Evolutionary conservation across 2,797 vertebrate genomes (phyloP).

Genomic region (Sebastes glaucus): DNA sequence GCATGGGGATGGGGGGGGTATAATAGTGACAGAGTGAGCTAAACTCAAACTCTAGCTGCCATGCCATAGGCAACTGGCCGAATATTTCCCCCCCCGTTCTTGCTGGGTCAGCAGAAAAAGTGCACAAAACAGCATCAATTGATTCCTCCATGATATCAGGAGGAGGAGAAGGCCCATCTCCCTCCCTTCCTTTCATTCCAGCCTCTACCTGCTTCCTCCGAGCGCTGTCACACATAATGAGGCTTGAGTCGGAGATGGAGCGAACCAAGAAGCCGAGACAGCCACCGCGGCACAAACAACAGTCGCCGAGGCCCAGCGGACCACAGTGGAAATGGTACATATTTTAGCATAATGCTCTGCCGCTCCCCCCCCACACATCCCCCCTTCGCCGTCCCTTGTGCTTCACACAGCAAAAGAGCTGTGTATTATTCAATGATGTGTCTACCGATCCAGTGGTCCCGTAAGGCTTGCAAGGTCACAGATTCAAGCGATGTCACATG

Average conservation of each 20-base stretch:
- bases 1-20: conserved; percentile 4
- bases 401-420: conserved; percentile 58
- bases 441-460: conserved; percentile 64
- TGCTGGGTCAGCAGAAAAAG: conserved; percentile 79
- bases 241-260: conserved; percentile 61
- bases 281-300: conserved; percentile 59
- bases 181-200: conserved; percentile 50
- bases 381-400: conserved; percentile 33
- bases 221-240: conserved; percentile 81
- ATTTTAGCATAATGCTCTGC: conserved; percentile 81
- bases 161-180: conserved; percentile 60
- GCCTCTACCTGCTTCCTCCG: conserved; percentile 61
- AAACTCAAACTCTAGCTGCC: conserved; percentile 71
- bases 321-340: conserved; percentile 66
- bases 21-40: conserved; percentile 74
- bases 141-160: conserved; percentile 81
- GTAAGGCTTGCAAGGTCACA: conserved; percentile 55
- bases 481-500: conserved; percentile 75
- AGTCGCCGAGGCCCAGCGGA: conserved; percentile 53
- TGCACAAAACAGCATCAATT: conserved; percentile 75
- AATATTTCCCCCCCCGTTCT: conserved; percentile 20
- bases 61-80: conserved; percentile 70
- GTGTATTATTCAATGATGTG: conserved; percentile 72
- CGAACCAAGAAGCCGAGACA: conserved; percentile 54
- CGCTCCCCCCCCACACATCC: neutral